Evolutionary conservation across 2,797 vertebrate species (phyloP), one percentile per base, ranked within the genome.

Genomic region (Aldrovandia affinis): DNA sequence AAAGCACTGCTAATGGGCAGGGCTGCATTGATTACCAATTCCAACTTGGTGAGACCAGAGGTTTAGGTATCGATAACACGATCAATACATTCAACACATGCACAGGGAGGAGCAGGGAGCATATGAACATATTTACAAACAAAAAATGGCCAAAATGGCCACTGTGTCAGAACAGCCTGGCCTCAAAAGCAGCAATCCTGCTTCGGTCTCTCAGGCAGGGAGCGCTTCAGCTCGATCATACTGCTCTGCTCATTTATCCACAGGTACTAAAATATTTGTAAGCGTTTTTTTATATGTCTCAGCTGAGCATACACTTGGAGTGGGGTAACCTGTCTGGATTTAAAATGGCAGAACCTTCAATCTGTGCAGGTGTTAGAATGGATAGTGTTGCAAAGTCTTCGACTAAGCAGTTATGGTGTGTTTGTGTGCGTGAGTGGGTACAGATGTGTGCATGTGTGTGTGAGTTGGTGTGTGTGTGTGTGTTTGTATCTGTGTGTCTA

Each of bases 321-420:
- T 57, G 12, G 12, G 55, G 15, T 14, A 8, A 7, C 12, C 55
- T 57, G 6, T 50, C 6, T 50, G 47, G 61, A 5, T 36, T 39
- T 5, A 39, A 36, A 70, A 70, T 20, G 15, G 30, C 5, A 15
- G 18, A 2, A 39, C 65, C 65, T 36, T 36, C 33, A n/a, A 55
- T 63, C 61, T 83, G 50, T 86, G 70, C 81, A 78, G 12, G 78
- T 70, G 39, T 63, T 7, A 70, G 65, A 44, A 85, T 42, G 50
- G 54, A 81, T 79, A 83, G 44, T 50, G 80, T 25, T 25, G 57
- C 55, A 33, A 77, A 68, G 47, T 85, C 78, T 90, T 83, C 59
- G n/a, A 61, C 52, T 57, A 80, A 81, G 30, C 36, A 0, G 25
- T 83, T 86, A 82, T 14, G 78, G 57, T 73, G 82, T 47, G n/a